A percentile compares a stretch with the other conserved stretches of the same genome.
phyloP scores from a whole-genome alignment of 2,888 invertebrate species.

The Melanotus villosus region DNA sequence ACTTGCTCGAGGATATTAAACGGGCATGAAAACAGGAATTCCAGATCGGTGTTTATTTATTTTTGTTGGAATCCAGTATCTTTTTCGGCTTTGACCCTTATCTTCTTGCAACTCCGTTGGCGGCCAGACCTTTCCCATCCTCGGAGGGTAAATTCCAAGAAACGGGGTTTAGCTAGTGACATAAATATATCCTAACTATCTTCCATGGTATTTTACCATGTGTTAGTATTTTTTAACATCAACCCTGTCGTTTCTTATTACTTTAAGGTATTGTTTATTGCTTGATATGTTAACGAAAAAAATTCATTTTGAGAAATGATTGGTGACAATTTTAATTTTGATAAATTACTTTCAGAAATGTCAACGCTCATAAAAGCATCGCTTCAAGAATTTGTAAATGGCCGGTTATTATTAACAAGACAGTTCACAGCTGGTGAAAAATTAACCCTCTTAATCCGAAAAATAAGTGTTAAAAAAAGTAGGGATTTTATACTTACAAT shows the following conservation, averaged over 20 bases:
- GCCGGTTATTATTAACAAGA: no score
- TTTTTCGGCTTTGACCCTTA: constrained; percentile 47
- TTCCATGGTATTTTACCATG: constrained; percentile 34
- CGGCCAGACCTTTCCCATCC: constrained; percentile 51
- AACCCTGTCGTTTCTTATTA: constrained; percentile 26
- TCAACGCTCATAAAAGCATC: no score
- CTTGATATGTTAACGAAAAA: no score
- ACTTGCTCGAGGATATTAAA: constrained; percentile 4
- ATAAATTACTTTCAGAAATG: no score
- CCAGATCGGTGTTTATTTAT: constrained; percentile 49
- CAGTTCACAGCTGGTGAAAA: no score
- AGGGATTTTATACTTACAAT: no score
- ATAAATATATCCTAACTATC: constrained; percentile 50
- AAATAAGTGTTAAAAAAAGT: no score
- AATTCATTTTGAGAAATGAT: no score
- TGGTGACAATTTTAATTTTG: no score
- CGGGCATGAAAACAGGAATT: constrained; percentile 35
- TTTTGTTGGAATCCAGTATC: constrained; percentile 48
- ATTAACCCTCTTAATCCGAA: no score
- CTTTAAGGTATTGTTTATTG: constrained; percentile 2
- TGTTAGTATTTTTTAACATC: constrained; percentile 26
- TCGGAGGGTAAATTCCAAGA: constrained; percentile 51
- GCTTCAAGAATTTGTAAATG: no score
- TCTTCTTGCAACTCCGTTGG: constrained; percentile 48
- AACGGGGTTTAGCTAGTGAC: constrained; percentile 48